Evolutionary conservation across 2,888 invertebrate genomes (phyloP).

Genomic region (Halictus quadricinctus): DNA sequence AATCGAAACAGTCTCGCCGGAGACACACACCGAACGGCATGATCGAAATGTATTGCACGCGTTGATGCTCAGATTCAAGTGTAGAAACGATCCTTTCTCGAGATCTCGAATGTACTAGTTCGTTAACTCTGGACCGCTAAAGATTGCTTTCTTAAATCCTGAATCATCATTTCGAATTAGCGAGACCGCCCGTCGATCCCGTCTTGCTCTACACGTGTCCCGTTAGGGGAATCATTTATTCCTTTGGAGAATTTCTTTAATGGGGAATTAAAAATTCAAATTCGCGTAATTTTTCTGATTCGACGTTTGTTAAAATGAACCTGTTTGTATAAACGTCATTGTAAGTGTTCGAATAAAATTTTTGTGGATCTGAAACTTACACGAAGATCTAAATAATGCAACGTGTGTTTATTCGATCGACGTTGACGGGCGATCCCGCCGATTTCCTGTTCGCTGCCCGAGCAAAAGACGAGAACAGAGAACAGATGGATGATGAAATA

Average conservation of each 20-base stretch:
- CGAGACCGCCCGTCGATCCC: neutral
- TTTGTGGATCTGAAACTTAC: neutral
- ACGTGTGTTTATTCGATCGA: neutral
- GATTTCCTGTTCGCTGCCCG: neutral
- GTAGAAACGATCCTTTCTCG: neutral
- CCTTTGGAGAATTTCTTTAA: neutral
- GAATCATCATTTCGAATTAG: conserved; percentile 25
- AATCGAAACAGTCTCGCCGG: conserved; percentile 7
- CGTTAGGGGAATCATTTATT: neutral
- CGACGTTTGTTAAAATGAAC: neutral
- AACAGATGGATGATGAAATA: neutral
- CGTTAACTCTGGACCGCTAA: conserved; percentile 14
- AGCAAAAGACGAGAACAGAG: neutral
- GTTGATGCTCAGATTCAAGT: neutral
- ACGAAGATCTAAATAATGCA: neutral
- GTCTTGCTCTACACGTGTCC: neutral
- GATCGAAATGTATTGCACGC: neutral
- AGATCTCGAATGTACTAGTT: neutral
- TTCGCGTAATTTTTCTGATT: neutral
- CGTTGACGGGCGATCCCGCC: neutral
- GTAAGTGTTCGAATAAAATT: neutral
- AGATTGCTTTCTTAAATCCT: neutral
- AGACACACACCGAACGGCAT: neutral
- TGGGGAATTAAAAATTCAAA: neutral
- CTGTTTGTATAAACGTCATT: neutral